phyloP scores from a whole-genome alignment of 2,113 vertebrate genomes.

The Cryptotis parvus region DNA sequence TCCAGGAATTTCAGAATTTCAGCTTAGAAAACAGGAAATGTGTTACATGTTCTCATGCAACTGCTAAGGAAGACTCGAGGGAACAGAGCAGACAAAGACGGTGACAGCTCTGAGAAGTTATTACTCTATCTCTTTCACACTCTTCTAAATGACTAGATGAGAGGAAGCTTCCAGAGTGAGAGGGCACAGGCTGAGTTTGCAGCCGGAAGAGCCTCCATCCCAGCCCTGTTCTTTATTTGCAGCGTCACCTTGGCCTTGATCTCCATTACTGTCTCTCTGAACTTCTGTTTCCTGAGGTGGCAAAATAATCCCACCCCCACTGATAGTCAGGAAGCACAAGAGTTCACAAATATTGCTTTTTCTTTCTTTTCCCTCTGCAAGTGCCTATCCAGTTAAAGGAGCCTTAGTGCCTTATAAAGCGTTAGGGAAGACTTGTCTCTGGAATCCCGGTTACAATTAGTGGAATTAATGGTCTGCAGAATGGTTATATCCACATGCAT shows the following conservation, averaged over 20 bases:
- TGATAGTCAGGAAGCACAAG: background rate
- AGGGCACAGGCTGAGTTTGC: background rate
- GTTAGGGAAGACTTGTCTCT: conserved; percentile 4
- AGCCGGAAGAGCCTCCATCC: background rate
- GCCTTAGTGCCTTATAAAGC: background rate
- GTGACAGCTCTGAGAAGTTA: background rate
- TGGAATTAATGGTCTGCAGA: conserved; percentile 16
- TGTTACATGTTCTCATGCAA: background rate
- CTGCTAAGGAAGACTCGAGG: background rate
- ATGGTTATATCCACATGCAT: background rate
- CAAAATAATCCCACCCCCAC: background rate
- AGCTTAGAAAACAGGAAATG: background rate
- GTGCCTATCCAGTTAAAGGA: accelerated
- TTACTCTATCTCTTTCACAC: conserved; percentile 4
- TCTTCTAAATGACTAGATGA: conserved; percentile 28
- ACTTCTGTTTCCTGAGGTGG: background rate
- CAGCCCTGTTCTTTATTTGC: background rate
- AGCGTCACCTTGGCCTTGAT: background rate
- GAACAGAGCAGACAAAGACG: conserved; percentile 8
- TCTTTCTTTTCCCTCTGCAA: background rate
- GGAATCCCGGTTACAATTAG: conserved; percentile 32
- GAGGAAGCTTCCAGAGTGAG: background rate
- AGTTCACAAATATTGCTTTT: background rate
- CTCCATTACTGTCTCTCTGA: background rate
- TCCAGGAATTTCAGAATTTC: background rate